Evolutionary conservation across 2,797 vertebrate species (phyloP).

Genomic region (Sorex maritimensis): DNA sequence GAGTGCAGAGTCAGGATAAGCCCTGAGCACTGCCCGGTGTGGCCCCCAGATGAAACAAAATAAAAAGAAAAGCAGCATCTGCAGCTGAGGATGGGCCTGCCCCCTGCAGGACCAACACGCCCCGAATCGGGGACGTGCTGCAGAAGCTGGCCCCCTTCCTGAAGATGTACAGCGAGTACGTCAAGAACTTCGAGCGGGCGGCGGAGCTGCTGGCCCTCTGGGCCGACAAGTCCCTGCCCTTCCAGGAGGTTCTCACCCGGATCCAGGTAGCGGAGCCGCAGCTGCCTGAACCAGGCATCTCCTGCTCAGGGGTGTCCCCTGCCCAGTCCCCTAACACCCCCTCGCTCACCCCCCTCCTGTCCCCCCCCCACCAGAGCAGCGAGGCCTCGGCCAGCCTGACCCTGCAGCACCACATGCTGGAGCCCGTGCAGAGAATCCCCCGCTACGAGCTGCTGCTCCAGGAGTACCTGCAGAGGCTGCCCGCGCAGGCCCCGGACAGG

Average conservation of each 20-base stretch:
- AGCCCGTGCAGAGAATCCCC: constrained; percentile 94
- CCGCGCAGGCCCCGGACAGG: constrained; percentile 90
- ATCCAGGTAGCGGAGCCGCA: constrained; percentile 91
- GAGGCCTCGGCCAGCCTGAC: constrained; percentile 92
- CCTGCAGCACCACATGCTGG: constrained; percentile 92
- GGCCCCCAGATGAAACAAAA: no score
- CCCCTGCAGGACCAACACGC: constrained; percentile 89
- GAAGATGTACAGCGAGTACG: constrained; percentile 95
- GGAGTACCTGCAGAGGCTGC: constrained; percentile 94
- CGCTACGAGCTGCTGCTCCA: constrained; percentile 94
- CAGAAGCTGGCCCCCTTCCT: constrained; percentile 95
- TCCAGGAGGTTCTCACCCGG: constrained; percentile 92
- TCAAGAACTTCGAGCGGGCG: constrained; percentile 95
- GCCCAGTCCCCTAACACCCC: fast-evolving
- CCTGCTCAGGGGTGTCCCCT: fast-evolving
- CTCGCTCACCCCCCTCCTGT: background rate
- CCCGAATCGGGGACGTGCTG: constrained; percentile 94
- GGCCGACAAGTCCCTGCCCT: constrained; percentile 92
- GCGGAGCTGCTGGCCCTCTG: constrained; percentile 93
- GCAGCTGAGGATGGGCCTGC: background rate
- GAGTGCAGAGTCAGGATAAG: no score
- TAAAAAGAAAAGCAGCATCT: background rate
- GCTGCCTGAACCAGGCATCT: background rate
- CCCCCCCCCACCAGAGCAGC: constrained; percentile 87
- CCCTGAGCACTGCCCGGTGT: no score